Evolutionary conservation across 2,113 vertebrate species (phyloP).

Genomic region (Xenopus laevis): DNA sequence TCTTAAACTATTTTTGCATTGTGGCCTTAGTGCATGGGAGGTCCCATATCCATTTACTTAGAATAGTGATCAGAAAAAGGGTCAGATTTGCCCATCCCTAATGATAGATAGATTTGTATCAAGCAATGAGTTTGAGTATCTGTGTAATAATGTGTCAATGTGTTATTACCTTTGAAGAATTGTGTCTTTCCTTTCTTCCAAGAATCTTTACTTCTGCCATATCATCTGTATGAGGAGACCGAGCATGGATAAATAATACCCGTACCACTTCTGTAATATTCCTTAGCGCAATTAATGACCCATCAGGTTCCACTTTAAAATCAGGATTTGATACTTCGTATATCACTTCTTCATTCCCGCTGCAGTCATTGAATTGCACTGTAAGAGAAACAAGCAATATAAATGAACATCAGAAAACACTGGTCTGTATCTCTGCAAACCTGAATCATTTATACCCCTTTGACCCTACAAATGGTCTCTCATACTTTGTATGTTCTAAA

Average conservation of each 20-base stretch:
- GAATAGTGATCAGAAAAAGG: too few species aligned
- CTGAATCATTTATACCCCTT: too few species aligned
- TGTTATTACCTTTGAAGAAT: conserved; percentile 72
- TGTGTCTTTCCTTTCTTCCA: conserved; percentile 59
- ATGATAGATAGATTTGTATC: too few species aligned
- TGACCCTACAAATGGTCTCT: too few species aligned
- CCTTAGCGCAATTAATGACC: conserved; percentile 69
- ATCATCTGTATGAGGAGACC: conserved; percentile 75
- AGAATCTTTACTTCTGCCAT: conserved; percentile 76
- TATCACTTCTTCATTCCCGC: conserved; percentile 75
- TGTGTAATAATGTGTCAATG: too few species aligned
- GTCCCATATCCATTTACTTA: too few species aligned
- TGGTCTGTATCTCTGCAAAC: too few species aligned
- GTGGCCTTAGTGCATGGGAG: too few species aligned
- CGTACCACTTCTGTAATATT: conserved; percentile 64
- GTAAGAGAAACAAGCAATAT: conserved; percentile 23
- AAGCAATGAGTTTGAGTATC: too few species aligned
- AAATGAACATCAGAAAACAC: background rate
- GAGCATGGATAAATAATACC: conserved; percentile 75
- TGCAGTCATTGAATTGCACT: conserved; percentile 91
- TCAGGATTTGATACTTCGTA: conserved; percentile 84
- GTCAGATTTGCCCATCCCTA: too few species aligned
- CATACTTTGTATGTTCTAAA: too few species aligned
- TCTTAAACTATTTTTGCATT: too few species aligned
- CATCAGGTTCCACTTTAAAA: conserved; percentile 75